Base-by-base conservation (phyloP, 2,888 invertebrate genomes). In the Drosophila emarginata region DNA sequence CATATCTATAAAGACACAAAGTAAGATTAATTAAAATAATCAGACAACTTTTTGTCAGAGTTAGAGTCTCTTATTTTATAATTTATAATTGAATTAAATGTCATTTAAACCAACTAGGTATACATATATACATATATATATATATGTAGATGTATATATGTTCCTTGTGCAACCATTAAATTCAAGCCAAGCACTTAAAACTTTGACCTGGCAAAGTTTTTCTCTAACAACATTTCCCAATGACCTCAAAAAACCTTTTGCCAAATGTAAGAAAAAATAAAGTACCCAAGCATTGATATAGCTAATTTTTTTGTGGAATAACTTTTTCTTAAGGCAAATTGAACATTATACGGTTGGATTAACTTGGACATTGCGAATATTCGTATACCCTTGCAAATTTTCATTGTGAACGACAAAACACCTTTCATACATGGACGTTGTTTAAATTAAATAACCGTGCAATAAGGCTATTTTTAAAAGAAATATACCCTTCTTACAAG, bases 171-270 rank as follows among this genome's bases (percentile, higher is more conserved):
- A 45, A 45, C 18, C 45, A 21, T 45, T 45, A 76, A 79, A 72
- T 74, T 84, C 73, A 50, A 72, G 67, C 65, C 74, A 58, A 63
- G 45, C 40, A 65, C 62, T 68, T 71, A 59, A 81, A 81, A 77
- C 65, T 83, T 82, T 77, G 56, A 72, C 61, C 67, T 69, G 23
- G 36, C 37, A 57, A 80, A 80, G 67, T 72, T 86, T 57, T 53
- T 14, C 32, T 36, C 23, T 45, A 60, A 56, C 60, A 56, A 61
- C 67, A 72, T 61, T 67, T 70, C 72, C 70, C 61, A 78, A 57
- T 83, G 87, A 80, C 77, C 77, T 72, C 72, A 64, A 76, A 70
- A 77, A 72, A 56, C 45, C 61, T 39, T 66, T 32, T 50, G 54
- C 28, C 71, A 58, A 54, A 53, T 52, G 32, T 36, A 71, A 21